Evolutionary conservation across 2,797 vertebrate genomes (phyloP).

Genomic region (Sebastes ruberrimus): DNA sequence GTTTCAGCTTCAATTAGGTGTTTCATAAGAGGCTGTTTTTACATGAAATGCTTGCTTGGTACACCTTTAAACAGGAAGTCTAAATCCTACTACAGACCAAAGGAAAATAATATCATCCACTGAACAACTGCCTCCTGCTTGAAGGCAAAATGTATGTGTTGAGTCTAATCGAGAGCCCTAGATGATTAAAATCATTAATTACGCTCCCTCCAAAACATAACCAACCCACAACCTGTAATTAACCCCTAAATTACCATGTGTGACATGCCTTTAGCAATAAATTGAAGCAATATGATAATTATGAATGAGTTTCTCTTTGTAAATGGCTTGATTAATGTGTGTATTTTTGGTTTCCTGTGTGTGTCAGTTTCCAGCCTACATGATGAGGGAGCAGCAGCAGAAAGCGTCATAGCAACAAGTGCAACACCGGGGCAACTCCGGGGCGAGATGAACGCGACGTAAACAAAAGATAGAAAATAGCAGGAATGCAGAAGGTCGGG

Average conservation of each 20-base stretch:
- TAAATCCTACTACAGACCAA: not conserved
- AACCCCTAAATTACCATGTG: not conserved
- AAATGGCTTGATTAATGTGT: not conserved
- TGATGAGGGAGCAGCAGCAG: no score
- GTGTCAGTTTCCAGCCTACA: no score
- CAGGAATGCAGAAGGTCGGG: constrained; percentile 6
- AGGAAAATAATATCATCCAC: not conserved
- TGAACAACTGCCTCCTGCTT: not conserved
- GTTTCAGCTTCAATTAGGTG: not conserved
- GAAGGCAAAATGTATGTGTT: not conserved
- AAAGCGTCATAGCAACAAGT: constrained; percentile 43
- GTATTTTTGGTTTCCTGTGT: not conserved
- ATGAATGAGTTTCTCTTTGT: not conserved
- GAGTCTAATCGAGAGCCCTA: not conserved
- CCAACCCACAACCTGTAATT: not conserved
- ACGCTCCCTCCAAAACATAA: constrained; percentile 9
- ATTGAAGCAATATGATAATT: not conserved
- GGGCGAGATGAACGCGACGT: not conserved
- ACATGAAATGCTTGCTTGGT: not conserved
- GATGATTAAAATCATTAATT: constrained; percentile 12
- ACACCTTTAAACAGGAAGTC: not conserved
- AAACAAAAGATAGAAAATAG: constrained; percentile 13
- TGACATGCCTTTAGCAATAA: not conserved
- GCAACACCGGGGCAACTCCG: not conserved
- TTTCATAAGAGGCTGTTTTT: not conserved